phyloP scores from a whole-genome alignment of 1,140 invertebrate genomes.

The Pseudomyrmex concolor region DNA sequence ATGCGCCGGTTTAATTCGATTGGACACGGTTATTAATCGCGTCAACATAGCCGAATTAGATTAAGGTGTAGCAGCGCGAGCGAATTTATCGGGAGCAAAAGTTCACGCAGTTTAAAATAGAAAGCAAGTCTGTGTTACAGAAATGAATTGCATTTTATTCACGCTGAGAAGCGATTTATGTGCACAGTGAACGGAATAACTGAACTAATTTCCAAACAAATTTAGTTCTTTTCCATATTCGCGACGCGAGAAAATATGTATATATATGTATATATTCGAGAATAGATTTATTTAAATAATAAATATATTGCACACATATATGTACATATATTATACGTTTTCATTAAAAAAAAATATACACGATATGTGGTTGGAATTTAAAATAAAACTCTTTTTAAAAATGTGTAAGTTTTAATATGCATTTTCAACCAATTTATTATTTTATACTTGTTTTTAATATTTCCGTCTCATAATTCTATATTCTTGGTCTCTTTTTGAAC shows the following conservation, averaged over 20 bases:
- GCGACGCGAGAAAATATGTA: neutral
- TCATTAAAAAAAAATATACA: no score
- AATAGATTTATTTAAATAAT: constrained; percentile 16
- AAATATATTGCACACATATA: no score
- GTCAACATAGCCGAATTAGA: constrained; percentile 67
- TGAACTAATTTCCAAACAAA: constrained; percentile 22
- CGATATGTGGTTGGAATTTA: neutral
- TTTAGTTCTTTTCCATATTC: neutral
- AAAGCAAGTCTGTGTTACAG: constrained; percentile 21
- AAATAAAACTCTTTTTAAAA: neutral
- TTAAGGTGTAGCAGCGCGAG: constrained; percentile 55
- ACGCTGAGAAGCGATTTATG: neutral
- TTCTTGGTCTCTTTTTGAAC: neutral
- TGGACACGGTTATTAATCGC: constrained; percentile 54
- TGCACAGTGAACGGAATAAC: neutral
- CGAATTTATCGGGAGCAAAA: constrained; percentile 71
- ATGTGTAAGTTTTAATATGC: no score
- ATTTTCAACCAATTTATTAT: no score
- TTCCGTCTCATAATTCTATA: neutral
- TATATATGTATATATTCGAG: no score
- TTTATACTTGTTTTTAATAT: no score
- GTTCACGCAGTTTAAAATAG: constrained; percentile 77
- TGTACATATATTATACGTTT: no score
- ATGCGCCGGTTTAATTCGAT: constrained; percentile 66
- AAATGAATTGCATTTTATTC: constrained; percentile 11